Conservation (phyloP, 2,888 invertebrate genomes). For the Aphodius sticticus region DNA sequence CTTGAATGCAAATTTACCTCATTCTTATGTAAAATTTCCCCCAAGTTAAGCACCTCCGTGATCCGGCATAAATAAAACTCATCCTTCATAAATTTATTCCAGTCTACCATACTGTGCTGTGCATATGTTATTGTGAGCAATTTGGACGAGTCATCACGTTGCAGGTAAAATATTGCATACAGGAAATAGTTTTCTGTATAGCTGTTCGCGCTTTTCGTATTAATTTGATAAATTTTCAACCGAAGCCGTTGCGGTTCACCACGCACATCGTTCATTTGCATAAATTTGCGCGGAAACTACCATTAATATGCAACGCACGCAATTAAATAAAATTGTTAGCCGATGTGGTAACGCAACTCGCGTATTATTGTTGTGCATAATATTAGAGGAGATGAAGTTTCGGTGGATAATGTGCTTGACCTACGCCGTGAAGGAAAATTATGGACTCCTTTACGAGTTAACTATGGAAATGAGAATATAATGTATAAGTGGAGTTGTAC, state of each 20-base stretch:
- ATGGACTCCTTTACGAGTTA: not conserved
- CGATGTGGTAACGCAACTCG: not conserved
- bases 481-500: not conserved
- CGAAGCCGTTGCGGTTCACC: not conserved
- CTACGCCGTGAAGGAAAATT: not conserved
- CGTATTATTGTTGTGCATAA: not conserved
- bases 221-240: not conserved
- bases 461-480: not conserved
- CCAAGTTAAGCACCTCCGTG: not conserved
- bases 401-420: not conserved
- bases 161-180: not conserved
- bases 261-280: not conserved
- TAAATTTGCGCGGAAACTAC: not conserved
- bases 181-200: conserved; percentile 4
- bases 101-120: too few relatives aligned
- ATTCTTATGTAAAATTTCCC: not conserved
- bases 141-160: not conserved
- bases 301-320: not conserved
- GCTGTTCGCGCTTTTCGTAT: not conserved
- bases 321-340: not conserved
- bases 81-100: too few relatives aligned
- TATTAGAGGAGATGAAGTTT: not conserved
- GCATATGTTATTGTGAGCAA: not conserved
- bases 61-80: not conserved
- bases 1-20: not conserved